Percentiles rank a stretch among this genome's conserved stretches.
Evolutionary conservation across 2,113 vertebrate species (phyloP).

Genomic region (Megaptera novaeangliae): DNA sequence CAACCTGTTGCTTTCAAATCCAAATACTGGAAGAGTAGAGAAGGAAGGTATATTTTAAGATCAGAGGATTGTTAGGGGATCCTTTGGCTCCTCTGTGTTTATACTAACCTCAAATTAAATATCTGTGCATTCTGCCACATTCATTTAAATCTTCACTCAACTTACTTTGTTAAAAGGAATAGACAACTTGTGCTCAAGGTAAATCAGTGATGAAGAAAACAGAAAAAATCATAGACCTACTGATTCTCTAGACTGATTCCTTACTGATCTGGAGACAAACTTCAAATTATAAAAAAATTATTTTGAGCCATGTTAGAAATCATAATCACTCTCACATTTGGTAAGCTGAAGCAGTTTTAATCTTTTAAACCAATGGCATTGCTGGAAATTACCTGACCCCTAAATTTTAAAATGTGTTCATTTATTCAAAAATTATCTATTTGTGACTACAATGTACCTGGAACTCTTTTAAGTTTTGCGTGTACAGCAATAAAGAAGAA

Average conservation of each 20-base stretch:
- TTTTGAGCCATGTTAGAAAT: background rate
- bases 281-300: conserved; percentile 16
- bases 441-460: background rate
- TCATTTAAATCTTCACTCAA: background rate
- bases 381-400: background rate
- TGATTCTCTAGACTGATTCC: background rate
- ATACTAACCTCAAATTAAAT: background rate
- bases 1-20: background rate
- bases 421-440: background rate
- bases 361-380: background rate
- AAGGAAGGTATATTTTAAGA: background rate
- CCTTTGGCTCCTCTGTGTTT: background rate
- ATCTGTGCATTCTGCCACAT: background rate
- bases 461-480: background rate
- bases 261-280: background rate
- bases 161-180: background rate
- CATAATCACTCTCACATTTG: background rate
- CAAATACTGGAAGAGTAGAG: background rate
- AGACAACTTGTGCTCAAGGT: background rate
- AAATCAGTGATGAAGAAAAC: background rate
- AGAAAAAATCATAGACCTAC: background rate
- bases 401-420: background rate
- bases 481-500: background rate
- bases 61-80: background rate
- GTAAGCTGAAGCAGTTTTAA: background rate